Evolutionary conservation across 2,888 invertebrate genomes (phyloP).

Genomic region (Polyploca ridens): DNA sequence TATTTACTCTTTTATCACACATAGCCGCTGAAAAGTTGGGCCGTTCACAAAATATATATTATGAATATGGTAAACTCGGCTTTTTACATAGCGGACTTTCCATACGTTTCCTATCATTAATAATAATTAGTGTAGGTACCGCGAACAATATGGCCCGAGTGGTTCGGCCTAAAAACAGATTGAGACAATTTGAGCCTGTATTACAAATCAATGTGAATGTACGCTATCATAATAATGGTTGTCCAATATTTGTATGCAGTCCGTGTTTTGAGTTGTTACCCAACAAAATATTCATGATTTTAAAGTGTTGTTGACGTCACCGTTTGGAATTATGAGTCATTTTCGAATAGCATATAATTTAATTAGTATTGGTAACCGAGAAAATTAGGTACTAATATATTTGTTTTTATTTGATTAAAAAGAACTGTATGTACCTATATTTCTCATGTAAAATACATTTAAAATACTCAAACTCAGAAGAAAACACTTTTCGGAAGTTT

Average conservation of each 20-base stretch:
- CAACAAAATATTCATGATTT: constrained; percentile 1
- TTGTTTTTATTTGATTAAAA: too few relatives aligned
- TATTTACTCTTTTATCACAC: not conserved
- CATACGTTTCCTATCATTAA: constrained; percentile 67
- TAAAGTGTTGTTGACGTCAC: not conserved
- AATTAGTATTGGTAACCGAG: too few relatives aligned
- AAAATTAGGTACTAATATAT: too few relatives aligned
- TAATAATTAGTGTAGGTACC: constrained; percentile 69
- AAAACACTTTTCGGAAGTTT: not conserved
- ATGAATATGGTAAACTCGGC: constrained; percentile 20
- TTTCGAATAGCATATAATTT: too few relatives aligned
- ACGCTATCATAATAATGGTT: constrained; percentile 14
- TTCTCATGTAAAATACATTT: too few relatives aligned
- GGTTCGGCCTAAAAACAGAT: constrained; percentile 67
- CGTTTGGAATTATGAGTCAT: too few relatives aligned
- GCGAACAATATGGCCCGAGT: constrained; percentile 71
- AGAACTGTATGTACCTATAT: too few relatives aligned
- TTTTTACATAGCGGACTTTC: constrained; percentile 49
- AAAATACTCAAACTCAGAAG: too few relatives aligned
- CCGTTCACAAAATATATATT: constrained; percentile 7
- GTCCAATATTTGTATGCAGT: constrained; percentile 3
- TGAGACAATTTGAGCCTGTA: constrained; percentile 45
- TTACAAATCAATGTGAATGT: constrained; percentile 43
- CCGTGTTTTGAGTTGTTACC: constrained; percentile 6
- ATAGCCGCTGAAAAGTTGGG: not conserved